Percentiles rank a stretch among this genome's conserved stretches.
These are phyloP conservation scores for Amphiura filiformis DNA, from an alignment of 35 echinoderm and acorn worm species.

Conservation along the genomic window DNA sequence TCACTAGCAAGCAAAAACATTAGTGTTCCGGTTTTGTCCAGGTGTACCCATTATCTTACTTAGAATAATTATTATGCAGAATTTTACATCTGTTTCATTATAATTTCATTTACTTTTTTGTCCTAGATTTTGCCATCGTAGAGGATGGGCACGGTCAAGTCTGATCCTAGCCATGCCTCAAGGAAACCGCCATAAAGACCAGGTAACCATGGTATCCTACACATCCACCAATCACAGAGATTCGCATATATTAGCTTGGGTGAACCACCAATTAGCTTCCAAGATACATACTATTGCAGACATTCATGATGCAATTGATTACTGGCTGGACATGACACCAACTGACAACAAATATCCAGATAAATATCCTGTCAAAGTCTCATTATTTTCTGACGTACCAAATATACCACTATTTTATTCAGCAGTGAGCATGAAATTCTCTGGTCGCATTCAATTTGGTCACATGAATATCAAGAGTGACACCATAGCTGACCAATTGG, in stretches of 20 bases:
- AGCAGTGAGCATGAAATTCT: slow-evolving; percentile 75
- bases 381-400: slow-evolving; percentile 49
- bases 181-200: slow-evolving; percentile 74
- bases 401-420: slow-evolving; percentile 74
- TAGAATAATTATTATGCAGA: too few species aligned
- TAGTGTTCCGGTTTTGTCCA: too few species aligned
- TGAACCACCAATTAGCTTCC: slow-evolving; percentile 57
- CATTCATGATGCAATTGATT: neutral
- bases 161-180: slow-evolving; percentile 87
- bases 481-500: neutral
- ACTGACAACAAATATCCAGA: slow-evolving; percentile 9
- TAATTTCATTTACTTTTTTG: neutral
- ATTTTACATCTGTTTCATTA: too few species aligned
- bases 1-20: too few species aligned
- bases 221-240: slow-evolving; percentile 37
- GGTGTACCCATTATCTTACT: too few species aligned
- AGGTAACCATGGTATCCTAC: slow-evolving; percentile 63
- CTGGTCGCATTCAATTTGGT: slow-evolving; percentile 85
- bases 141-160: slow-evolving; percentile 68
- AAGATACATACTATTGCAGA: slow-evolving; percentile 44
- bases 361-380: slow-evolving; percentile 32
- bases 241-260: slow-evolving; percentile 64
- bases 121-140: slow-evolving; percentile 73
- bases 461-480: slow-evolving; percentile 8
- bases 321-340: slow-evolving; percentile 37